Evolutionary conservation across 2,888 invertebrate genomes (phyloP).

Genomic region (Spodoptera littoralis): DNA sequence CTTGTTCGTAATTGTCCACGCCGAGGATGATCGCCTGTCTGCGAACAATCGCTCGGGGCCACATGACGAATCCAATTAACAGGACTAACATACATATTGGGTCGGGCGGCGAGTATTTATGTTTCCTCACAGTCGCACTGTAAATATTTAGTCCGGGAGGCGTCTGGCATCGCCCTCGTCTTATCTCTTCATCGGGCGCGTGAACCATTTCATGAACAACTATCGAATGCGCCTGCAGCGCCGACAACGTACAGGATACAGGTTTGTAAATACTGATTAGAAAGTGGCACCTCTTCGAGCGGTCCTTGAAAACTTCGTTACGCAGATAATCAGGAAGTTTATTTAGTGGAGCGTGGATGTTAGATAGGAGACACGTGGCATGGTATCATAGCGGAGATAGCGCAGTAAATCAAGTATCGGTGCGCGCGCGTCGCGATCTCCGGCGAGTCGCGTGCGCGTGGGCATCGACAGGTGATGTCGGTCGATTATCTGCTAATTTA

Average conservation of each 20-base stretch:
- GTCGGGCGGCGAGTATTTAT: conserved; percentile 84
- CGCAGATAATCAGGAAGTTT: conserved; percentile 72
- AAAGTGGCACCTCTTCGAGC: conserved; percentile 73
- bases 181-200: conserved; percentile 80
- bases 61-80: conserved; percentile 85
- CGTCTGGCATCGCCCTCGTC: conserved; percentile 82
- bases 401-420: conserved; percentile 68
- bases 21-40: conserved; percentile 54
- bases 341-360: conserved; percentile 68
- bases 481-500: conserved; percentile 85
- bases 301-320: conserved; percentile 73
- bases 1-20: conserved; percentile 37
- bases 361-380: conserved; percentile 69
- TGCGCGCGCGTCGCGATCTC: conserved; percentile 40
- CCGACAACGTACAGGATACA: conserved; percentile 76
- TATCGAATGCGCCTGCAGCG: conserved; percentile 59
- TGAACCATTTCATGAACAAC: conserved; percentile 74
- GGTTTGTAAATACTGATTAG: conserved; percentile 78
- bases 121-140: conserved; percentile 83
- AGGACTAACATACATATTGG: conserved; percentile 82
- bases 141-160: conserved; percentile 85
- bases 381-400: conserved; percentile 66
- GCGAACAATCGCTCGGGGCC: conserved; percentile 66
- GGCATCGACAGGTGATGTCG: conserved; percentile 80
- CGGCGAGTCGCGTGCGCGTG: conserved; percentile 72